Conservation (phyloP, 2,113 vertebrate genomes). For the Balaeniceps rex region DNA sequence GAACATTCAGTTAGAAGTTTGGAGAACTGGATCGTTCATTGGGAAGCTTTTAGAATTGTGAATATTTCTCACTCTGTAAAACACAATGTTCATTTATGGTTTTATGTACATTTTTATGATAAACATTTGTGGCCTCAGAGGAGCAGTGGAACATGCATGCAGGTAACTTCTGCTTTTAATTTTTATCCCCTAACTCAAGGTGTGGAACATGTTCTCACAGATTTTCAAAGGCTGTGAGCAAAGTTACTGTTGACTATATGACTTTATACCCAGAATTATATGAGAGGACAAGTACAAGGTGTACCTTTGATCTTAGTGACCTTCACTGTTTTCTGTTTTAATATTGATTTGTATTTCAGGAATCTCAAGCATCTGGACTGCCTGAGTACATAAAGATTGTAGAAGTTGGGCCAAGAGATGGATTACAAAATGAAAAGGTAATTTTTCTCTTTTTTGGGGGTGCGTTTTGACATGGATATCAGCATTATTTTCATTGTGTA, state of each 20-base stretch:
- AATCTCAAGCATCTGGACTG: constrained; percentile 66
- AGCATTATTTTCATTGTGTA: background rate
- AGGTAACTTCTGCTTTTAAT: background rate
- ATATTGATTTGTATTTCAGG: constrained; percentile 71
- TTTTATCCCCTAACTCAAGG: background rate
- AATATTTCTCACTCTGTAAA: constrained; percentile 19
- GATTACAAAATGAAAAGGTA: constrained; percentile 97
- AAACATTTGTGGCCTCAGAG: background rate
- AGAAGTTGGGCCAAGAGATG: constrained; percentile 95
- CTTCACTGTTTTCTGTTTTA: background rate
- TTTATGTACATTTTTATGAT: background rate
- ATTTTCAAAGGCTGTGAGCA: background rate
- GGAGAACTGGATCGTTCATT: background rate
- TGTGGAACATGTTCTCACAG: background rate
- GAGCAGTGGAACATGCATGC: background rate
- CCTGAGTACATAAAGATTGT: constrained; percentile 92
- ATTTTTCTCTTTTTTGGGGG: background rate
- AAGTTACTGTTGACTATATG: background rate
- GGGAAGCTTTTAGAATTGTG: background rate
- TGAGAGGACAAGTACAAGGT: background rate
- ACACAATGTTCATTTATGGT: background rate
- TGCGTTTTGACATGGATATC: background rate
- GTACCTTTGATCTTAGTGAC: background rate
- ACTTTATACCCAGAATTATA: background rate
- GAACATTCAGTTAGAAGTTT: background rate